Percentiles rank a stretch among this genome's conserved stretches.
Conservation (phyloP, 2,888 invertebrate genomes). For the Drosophila imparisetae region DNA sequence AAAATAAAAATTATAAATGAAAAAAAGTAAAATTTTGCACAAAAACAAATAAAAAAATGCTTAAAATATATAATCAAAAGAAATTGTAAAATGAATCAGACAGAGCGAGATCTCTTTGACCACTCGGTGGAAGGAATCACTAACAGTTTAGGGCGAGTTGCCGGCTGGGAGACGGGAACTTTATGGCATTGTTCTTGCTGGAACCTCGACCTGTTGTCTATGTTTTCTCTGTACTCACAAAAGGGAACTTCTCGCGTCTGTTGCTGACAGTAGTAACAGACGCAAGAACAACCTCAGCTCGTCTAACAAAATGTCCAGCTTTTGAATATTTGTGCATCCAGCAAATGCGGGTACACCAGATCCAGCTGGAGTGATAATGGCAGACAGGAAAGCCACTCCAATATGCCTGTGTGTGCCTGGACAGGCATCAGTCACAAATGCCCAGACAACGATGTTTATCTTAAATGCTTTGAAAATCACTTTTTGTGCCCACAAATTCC, state of each 20-base stretch:
- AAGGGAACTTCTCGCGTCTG: conserved; percentile 5
- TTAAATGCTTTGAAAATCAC: conserved; percentile 6
- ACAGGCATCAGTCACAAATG: conserved; percentile 25
- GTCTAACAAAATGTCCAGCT: conserved; percentile 1
- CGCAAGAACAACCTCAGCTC: neutral
- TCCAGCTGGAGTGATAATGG: conserved; percentile 4
- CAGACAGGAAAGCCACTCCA: neutral
- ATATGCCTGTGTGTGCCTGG: neutral
- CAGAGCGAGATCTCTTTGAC: neutral
- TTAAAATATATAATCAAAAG: neutral
- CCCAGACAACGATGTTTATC: conserved; percentile 37
- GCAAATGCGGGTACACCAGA: conserved; percentile 10
- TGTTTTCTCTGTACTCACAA: neutral
- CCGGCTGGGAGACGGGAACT: neutral
- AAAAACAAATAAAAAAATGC: neutral
- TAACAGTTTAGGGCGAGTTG: neutral
- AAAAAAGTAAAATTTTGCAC: neutral
- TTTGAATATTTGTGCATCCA: conserved; percentile 18
- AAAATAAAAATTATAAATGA: neutral
- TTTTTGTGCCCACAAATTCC: neutral
- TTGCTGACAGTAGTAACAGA: conserved; percentile 3
- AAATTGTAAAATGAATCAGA: neutral
- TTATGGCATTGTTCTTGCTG: conserved; percentile 2
- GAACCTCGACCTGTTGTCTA: neutral
- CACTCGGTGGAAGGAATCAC: neutral